These are phyloP conservation scores for Gallinago jamesoni DNA, from an alignment of 2,113 vertebrate genomes.

Conservation along the genomic window DNA sequence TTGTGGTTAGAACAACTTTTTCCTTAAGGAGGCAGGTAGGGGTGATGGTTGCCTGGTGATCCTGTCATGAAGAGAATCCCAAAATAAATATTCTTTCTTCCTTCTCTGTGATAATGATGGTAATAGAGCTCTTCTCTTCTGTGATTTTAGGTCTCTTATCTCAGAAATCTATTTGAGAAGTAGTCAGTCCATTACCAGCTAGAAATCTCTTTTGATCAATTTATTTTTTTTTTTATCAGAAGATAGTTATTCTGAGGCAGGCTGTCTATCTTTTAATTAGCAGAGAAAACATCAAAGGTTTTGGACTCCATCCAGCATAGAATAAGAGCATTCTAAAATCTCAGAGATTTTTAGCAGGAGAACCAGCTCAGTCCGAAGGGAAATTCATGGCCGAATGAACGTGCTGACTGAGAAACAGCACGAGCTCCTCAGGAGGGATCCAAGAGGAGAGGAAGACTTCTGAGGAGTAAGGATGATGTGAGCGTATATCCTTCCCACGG, in stretches of 20 bases:
- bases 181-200: background rate
- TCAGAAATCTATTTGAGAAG: conserved; percentile 11
- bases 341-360: background rate
- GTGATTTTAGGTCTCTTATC: background rate
- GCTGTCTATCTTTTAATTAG: conserved; percentile 53
- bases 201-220: conserved; percentile 52
- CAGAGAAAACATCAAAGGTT: conserved; percentile 34
- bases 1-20: background rate
- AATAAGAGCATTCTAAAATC: background rate
- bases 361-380: background rate
- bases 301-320: background rate
- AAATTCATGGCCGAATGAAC: background rate
- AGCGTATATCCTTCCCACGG: background rate
- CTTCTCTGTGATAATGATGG: background rate
- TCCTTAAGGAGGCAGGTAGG: background rate
- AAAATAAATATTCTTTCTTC: background rate
- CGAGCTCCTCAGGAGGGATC: rapidly evolving
- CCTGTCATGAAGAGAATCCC: background rate
- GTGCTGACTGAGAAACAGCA: background rate
- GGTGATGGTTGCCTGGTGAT: background rate
- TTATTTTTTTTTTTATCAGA: conserved; percentile 14
- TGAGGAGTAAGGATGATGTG: background rate
- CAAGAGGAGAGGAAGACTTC: background rate
- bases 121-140: background rate
- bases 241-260: conserved; percentile 6